Conservation (phyloP, 2,888 invertebrate genomes). For the Xanthorhoe designata region DNA sequence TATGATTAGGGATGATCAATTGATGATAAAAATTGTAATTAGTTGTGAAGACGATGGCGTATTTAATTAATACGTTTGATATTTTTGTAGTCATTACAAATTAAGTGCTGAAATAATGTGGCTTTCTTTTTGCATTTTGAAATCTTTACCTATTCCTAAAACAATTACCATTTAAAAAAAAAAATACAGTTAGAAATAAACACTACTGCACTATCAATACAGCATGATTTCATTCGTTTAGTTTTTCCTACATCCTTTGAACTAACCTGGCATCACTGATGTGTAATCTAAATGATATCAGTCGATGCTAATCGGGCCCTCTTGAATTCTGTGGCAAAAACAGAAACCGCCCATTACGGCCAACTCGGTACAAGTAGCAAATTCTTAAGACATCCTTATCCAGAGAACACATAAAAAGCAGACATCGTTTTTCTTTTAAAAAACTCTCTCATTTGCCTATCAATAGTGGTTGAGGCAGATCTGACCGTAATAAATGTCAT, state of each 20-base stretch:
- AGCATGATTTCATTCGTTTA: no score
- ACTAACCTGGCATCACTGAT: not conserved
- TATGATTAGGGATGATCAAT: not conserved
- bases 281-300: slow-evolving; percentile 7
- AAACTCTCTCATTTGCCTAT: slow-evolving; percentile 86
- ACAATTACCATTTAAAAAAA: no score
- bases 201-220: no score
- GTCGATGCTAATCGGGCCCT: slow-evolving; percentile 24
- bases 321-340: slow-evolving; percentile 42
- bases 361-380: slow-evolving; percentile 61
- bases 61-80: no score
- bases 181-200: no score
- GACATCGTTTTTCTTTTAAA: slow-evolving; percentile 86
- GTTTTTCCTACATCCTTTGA: not conserved
- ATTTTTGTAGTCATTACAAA: no score
- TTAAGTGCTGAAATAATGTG: no score
- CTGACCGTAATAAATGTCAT: slow-evolving; percentile 86
- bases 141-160: no score
- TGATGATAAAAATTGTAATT: not conserved
- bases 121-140: no score
- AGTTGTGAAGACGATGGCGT: no score
- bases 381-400: slow-evolving; percentile 78
- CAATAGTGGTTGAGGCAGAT: slow-evolving; percentile 85
- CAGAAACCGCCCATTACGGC: slow-evolving; percentile 62
- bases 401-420: slow-evolving; percentile 84